A percentile compares a stretch with the other conserved stretches of the same genome.
phyloP scores from a whole-genome alignment of 2,113 vertebrate genomes.

The Rhizomys pruinosus region DNA sequence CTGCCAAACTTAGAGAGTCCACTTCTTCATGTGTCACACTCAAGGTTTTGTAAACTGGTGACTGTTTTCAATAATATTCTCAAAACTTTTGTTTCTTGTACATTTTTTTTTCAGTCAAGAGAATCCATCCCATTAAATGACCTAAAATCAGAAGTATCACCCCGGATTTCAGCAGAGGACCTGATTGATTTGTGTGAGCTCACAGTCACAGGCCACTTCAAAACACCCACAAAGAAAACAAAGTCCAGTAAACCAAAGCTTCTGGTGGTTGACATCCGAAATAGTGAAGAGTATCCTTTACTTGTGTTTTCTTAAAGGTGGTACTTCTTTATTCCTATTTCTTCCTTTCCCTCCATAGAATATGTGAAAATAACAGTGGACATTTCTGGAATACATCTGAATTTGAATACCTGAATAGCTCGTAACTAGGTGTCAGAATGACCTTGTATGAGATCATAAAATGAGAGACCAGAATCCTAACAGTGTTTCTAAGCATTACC shows the following conservation, averaged over 20 bases:
- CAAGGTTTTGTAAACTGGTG: neutral
- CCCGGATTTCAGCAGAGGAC: slow-evolving; percentile 97
- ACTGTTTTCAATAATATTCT: slow-evolving; percentile 1
- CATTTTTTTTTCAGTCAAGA: slow-evolving; percentile 89
- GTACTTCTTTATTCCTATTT: neutral
- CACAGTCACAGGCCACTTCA: slow-evolving; percentile 87
- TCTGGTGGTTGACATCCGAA: slow-evolving; percentile 95
- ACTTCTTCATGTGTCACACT: neutral
- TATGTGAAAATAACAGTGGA: neutral
- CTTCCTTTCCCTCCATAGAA: neutral
- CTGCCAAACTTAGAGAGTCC: neutral
- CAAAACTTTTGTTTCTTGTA: slow-evolving; percentile 42
- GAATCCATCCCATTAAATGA: slow-evolving; percentile 94
- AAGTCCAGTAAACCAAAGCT: slow-evolving; percentile 95
- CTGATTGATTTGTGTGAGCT: slow-evolving; percentile 97
- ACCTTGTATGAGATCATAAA: neutral
- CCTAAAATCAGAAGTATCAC: slow-evolving; percentile 96
- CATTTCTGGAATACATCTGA: slow-evolving; percentile 35
- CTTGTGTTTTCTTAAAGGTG: neutral
- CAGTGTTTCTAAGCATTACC: slow-evolving; percentile 33
- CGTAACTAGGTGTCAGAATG: neutral
- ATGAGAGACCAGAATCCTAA: slow-evolving; percentile 10
- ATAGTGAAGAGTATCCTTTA: slow-evolving; percentile 97
- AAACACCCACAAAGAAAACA: slow-evolving; percentile 91
- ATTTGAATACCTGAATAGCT: slow-evolving; percentile 46